Conservation (phyloP, 2,888 invertebrate species). For the Scrobipalpa costella region DNA sequence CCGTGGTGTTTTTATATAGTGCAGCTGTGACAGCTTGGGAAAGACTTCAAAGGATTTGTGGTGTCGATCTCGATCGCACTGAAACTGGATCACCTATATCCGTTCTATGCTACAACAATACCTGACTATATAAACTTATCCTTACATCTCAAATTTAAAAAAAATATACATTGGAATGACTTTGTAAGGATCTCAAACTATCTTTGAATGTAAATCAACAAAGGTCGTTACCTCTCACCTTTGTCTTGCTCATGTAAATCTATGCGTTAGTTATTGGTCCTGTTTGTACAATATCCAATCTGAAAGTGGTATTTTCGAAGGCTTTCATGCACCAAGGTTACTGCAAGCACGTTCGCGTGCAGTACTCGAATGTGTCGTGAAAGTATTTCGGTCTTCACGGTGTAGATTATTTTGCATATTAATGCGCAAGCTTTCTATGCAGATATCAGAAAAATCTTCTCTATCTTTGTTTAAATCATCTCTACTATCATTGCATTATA, state of each 20-base stretch:
- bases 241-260: conserved; percentile 18
- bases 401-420: conserved; percentile 74
- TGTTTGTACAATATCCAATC: conserved; percentile 34
- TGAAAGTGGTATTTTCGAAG: conserved; percentile 57
- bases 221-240: conserved; percentile 21
- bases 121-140: conserved; percentile 11
- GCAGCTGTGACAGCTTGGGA: conserved; percentile 55
- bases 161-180: conserved; percentile 14
- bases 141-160: not conserved
- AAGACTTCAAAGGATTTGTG: conserved; percentile 52
- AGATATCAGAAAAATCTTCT: no score
- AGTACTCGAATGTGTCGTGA: conserved; percentile 69
- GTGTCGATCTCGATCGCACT: conserved; percentile 45
- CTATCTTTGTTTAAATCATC: not conserved
- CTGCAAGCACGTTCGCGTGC: conserved; percentile 66
- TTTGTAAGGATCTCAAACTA: conserved; percentile 2
- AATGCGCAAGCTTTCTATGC: conserved; percentile 72
- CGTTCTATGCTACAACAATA: conserved; percentile 42
- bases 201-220: not conserved
- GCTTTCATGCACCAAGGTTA: conserved; percentile 60
- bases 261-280: conserved; percentile 7
- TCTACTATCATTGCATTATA: not conserved
- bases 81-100: conserved; percentile 40
- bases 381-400: conserved; percentile 75
- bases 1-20: conserved; percentile 48